A percentile compares a stretch with the other conserved stretches of the same genome.
These are phyloP conservation scores for Piprites chloris DNA, from an alignment of 2,113 vertebrate genomes.

Conservation along the genomic window DNA sequence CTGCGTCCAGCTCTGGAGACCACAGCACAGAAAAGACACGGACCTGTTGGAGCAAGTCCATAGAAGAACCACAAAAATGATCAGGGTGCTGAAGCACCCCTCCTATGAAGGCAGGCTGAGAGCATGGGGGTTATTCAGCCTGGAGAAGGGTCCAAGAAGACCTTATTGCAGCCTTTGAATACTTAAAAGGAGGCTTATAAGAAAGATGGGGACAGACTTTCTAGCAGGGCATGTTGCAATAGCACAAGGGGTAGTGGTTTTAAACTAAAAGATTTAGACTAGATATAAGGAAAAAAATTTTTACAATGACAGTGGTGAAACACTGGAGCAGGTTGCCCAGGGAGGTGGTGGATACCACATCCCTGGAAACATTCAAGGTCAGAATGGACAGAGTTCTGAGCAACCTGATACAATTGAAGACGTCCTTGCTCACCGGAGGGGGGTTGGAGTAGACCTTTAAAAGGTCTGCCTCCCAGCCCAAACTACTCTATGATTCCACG, in stretches of 20 bases:
- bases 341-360: background rate
- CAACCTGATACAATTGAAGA: background rate
- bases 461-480: background rate
- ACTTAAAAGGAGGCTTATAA: background rate
- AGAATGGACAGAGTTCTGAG: background rate
- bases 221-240: background rate
- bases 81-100: background rate
- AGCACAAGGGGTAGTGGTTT: background rate
- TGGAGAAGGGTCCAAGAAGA: background rate
- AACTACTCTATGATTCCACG: background rate
- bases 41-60: background rate
- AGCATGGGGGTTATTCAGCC: background rate
- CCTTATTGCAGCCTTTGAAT: background rate
- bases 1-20: rapidly evolving
- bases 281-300: background rate
- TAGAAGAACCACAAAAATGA: background rate
- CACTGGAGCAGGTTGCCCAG: background rate
- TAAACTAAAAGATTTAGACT: background rate
- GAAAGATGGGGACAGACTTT: background rate
- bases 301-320: background rate
- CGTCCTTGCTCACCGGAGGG: background rate
- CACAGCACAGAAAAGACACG: background rate
- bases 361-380: background rate
- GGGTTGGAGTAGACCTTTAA: background rate
- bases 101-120: background rate